These are phyloP conservation scores for Lordiphosa mommai DNA, from an alignment of 1,140 invertebrate genomes.

Conservation along the genomic window DNA sequence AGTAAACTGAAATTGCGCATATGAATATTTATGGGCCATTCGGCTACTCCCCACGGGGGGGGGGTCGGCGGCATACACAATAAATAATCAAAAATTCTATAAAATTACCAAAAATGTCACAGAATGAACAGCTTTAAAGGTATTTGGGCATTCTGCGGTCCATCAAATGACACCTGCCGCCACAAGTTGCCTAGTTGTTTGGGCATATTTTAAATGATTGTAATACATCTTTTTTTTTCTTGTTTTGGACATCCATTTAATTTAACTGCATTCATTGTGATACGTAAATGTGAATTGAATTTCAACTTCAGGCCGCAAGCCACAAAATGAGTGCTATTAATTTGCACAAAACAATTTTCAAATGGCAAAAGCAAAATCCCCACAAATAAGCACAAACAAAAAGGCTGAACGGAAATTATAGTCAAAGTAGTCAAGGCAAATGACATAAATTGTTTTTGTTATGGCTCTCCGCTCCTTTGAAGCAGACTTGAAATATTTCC, in stretches of 20 bases:
- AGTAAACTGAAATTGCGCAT: slow-evolving; percentile 52
- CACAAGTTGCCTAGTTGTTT: neutral
- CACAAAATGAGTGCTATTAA: slow-evolving; percentile 56
- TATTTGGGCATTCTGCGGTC: neutral
- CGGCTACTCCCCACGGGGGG: neutral
- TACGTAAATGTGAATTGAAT: slow-evolving; percentile 28
- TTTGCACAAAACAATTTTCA: slow-evolving; percentile 28
- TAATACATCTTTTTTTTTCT: too few relatives aligned
- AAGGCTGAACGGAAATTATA: slow-evolving; percentile 11
- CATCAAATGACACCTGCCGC: slow-evolving; percentile 15
- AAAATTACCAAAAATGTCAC: slow-evolving; percentile 66
- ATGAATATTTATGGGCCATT: slow-evolving; percentile 70
- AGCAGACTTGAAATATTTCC: slow-evolving; percentile 22
- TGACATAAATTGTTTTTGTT: slow-evolving; percentile 35
- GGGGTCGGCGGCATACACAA: slow-evolving; percentile 33
- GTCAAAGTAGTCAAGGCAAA: slow-evolving; percentile 10
- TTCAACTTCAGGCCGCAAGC: slow-evolving; percentile 28
- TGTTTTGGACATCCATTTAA: slow-evolving; percentile 30
- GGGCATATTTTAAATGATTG: too few relatives aligned
- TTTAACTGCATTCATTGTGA: slow-evolving; percentile 29
- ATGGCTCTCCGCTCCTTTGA: slow-evolving; percentile 10
- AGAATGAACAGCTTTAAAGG: slow-evolving; percentile 34
- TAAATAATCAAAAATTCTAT: slow-evolving; percentile 76
- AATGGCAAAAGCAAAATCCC: slow-evolving; percentile 4
- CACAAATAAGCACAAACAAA: slow-evolving; percentile 16